phyloP scores from a whole-genome alignment of 2,888 invertebrate species.

The Euphydryas editha region DNA sequence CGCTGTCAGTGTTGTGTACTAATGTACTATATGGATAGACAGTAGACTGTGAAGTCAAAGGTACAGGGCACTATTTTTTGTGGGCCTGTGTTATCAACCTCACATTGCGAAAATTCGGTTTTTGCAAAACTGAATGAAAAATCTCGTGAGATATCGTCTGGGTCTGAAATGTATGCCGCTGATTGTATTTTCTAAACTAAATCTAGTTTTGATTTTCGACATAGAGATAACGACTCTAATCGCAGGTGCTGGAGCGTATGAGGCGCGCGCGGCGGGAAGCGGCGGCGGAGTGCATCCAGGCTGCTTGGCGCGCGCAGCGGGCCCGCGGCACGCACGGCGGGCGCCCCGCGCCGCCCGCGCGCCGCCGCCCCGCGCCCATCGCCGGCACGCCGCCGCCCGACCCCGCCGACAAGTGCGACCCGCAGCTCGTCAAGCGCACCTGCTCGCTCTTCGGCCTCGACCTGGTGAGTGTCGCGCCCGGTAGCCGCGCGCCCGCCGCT shows the following conservation, averaged over 20 bases:
- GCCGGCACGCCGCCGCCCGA: conserved; percentile 95
- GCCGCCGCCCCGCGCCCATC: conserved; percentile 91
- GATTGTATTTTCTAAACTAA: no score
- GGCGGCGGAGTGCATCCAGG: conserved; percentile 93
- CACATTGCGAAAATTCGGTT: no score
- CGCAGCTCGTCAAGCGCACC: conserved; percentile 94
- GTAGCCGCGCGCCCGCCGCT: no score
- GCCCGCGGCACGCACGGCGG: conserved; percentile 84
- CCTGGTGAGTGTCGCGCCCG: conserved; percentile 82
- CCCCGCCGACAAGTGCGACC: conserved; percentile 93
- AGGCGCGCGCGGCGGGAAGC: conserved; percentile 89
- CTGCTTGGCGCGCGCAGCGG: conserved; percentile 89
- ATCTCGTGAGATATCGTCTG: no score
- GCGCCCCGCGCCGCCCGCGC: conserved; percentile 53
- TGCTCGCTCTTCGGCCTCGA: conserved; percentile 95
- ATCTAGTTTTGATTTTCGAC: background rate
- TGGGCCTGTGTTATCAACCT: no score
- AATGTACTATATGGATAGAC: no score
- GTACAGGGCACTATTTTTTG: no score
- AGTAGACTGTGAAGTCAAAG: no score
- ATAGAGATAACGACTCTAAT: background rate
- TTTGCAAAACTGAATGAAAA: no score
- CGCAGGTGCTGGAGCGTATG: conserved; percentile 92
- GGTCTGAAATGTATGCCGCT: no score
- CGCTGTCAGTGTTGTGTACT: no score